Evolutionary conservation across 2,113 vertebrate genomes (phyloP), one percentile per base, ranked within the genome.

Genomic region (Platysteira castanea): DNA sequence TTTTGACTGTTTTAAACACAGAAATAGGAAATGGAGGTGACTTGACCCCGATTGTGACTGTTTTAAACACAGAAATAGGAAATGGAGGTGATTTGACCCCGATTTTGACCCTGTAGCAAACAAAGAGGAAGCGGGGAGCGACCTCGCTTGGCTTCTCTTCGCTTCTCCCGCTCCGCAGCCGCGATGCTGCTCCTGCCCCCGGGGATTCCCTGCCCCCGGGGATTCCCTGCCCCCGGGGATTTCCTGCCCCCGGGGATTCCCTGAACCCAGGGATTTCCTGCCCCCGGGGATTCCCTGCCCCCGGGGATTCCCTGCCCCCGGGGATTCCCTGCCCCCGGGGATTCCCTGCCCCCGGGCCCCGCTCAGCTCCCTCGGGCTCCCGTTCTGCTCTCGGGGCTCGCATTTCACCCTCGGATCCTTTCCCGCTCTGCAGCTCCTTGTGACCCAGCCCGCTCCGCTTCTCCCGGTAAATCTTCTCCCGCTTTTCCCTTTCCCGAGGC

Each of bases 131-230:
- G 17, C 0, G 10, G 15, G 26, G 46, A 11, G 1, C 0, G 4
- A 1, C 35, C 70, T n/a, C n/a, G n/a, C n/a, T n/a, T 79, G 8
- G 1, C 33, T 27, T 31, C 4, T 4, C 30, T 77, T 28, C 67
- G 26, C 79, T 49, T 26, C 54, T 1, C 33, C 33, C 35, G 26
- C 18, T 3, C 37, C 23, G 47, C 37, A 20, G 2, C 61, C 10
- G 44, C 13, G 4, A 3, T 0, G 20, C 42, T 42, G 22, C 7
- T 22, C 37, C 30, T 4, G 26, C 87, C 42, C 90, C 92, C n/a
- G 92, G 57, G 37, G 44, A 4, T 87, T 95, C 96, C 92, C 96
- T 92, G 88, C n/a, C n/a, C n/a, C n/a, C n/a, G n/a, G n/a, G n/a
- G n/a, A n/a, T n/a, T n/a, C n/a, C n/a, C n/a, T n/a, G n/a, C n/a